These are phyloP conservation scores for Tricholauxania praeusta DNA, from an alignment of 2,888 invertebrate genomes.

Conservation along the genomic window DNA sequence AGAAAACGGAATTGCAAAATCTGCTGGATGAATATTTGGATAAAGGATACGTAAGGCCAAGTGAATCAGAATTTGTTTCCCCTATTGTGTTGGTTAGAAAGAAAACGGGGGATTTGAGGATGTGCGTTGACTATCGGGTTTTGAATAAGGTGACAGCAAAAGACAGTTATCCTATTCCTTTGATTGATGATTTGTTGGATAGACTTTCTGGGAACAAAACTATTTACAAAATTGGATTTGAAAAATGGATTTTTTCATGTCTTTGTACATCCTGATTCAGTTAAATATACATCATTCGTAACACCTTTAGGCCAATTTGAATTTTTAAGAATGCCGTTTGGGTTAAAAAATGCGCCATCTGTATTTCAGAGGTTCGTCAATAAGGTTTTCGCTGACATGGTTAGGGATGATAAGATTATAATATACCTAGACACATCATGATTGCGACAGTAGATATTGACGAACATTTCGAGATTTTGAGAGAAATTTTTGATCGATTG, in stretches of 20 bases:
- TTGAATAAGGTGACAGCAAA: constrained; percentile 36
- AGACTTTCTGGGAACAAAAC: constrained; percentile 21
- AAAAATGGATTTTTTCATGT: constrained; percentile 36
- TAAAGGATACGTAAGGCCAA: constrained; percentile 31
- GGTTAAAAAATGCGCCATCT: constrained; percentile 31
- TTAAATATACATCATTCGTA: constrained; percentile 6
- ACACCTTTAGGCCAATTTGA: constrained; percentile 22
- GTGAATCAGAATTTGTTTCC: constrained; percentile 36
- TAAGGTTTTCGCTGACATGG: too few species aligned
- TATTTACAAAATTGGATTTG: constrained; percentile 37
- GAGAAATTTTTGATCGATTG: constrained; percentile 42
- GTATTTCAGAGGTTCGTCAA: too few species aligned
- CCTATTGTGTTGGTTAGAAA: constrained; percentile 36
- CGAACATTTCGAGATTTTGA: constrained; percentile 38
- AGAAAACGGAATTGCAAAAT: constrained; percentile 31
- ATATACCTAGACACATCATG: constrained; percentile 52
- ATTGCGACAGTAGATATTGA: constrained; percentile 38
- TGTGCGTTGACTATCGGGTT: constrained; percentile 35
- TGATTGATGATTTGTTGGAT: constrained; percentile 39
- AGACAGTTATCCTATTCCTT: constrained; percentile 37
- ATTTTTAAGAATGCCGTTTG: constrained; percentile 40
- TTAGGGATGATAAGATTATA: constrained; percentile 32
- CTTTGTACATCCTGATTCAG: neutral
- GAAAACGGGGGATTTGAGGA: constrained; percentile 27
- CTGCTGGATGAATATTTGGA: constrained; percentile 34